Percentiles rank a stretch among this genome's conserved stretches.
Conservation (phyloP, 2,888 invertebrate genomes). For the Byasa hedistus region DNA sequence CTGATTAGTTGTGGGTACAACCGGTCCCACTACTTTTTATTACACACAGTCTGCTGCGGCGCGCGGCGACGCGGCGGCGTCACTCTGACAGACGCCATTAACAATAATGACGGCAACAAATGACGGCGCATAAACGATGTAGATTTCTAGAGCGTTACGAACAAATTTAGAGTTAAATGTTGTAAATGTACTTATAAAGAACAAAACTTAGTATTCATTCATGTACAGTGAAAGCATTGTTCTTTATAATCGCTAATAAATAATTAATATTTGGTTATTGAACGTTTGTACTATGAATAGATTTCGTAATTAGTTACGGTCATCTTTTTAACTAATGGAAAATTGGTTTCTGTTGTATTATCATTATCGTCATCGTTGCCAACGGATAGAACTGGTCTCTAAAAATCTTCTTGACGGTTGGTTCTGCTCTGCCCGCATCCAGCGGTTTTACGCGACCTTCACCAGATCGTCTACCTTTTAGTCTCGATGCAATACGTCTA, state of each 20-base stretch:
- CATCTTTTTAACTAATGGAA: not conserved
- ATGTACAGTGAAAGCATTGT: slow-evolving; percentile 18
- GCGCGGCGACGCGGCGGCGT: slow-evolving; percentile 33
- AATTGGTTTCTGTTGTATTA: not conserved
- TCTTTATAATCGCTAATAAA: slow-evolving; percentile 25
- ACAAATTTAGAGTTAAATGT: slow-evolving; percentile 4
- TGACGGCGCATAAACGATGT: slow-evolving; percentile 46
- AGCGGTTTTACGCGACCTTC: too few species aligned
- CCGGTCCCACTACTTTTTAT: slow-evolving; percentile 40
- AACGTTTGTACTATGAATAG: slow-evolving; percentile 44
- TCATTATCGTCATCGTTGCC: too few species aligned
- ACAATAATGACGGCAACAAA: slow-evolving; percentile 51
- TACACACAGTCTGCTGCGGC: slow-evolving; percentile 36
- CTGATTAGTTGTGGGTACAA: slow-evolving; percentile 29
- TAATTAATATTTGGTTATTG: slow-evolving; percentile 46
- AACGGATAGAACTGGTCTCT: too few species aligned
- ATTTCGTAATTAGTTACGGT: slow-evolving; percentile 14
- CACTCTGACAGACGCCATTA: slow-evolving; percentile 57
- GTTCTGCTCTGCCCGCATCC: too few species aligned
- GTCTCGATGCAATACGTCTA: too few species aligned
- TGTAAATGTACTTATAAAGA: not conserved
- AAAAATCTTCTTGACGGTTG: too few species aligned
- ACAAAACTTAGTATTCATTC: not conserved
- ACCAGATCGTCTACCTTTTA: too few species aligned
- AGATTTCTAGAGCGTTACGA: slow-evolving; percentile 37